Evolutionary conservation across 2,113 vertebrate species (phyloP).

Genomic region (Garra rufa): DNA sequence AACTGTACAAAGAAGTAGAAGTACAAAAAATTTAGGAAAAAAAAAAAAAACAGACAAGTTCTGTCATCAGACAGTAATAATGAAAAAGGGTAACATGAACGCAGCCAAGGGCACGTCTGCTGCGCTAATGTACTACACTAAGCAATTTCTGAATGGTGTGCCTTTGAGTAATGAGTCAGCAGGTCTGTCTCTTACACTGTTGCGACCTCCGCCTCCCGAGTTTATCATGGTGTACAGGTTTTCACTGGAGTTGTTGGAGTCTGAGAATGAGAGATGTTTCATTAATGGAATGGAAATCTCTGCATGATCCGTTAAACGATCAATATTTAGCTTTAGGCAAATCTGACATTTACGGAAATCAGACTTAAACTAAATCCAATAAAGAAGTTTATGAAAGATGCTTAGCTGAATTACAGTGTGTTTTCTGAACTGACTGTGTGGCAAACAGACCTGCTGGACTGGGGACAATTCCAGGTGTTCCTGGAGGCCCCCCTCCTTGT

Average conservation of each 20-base stretch:
- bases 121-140: background rate
- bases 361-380: constrained; percentile 1
- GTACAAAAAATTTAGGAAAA: background rate
- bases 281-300: background rate
- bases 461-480: constrained; percentile 96
- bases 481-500: constrained; percentile 94
- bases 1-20: constrained; percentile 86
- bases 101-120: background rate
- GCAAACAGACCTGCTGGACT: constrained; percentile 90
- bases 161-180: constrained; percentile 13
- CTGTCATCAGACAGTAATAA: constrained; percentile 37
- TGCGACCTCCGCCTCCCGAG: constrained; percentile 95
- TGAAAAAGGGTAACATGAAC: constrained; percentile 6
- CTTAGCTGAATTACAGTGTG: background rate
- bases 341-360: background rate
- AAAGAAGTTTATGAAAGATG: background rate
- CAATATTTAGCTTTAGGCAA: background rate
- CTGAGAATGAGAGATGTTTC: constrained; percentile 71
- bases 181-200: constrained; percentile 84
- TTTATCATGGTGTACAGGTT: constrained; percentile 99
- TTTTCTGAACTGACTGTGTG: background rate
- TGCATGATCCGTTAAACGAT: background rate
- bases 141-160: background rate
- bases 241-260: constrained; percentile 99
- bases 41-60: background rate